Conservation (phyloP, 2,797 vertebrate genomes). For the Melanotaenia boesemani region DNA sequence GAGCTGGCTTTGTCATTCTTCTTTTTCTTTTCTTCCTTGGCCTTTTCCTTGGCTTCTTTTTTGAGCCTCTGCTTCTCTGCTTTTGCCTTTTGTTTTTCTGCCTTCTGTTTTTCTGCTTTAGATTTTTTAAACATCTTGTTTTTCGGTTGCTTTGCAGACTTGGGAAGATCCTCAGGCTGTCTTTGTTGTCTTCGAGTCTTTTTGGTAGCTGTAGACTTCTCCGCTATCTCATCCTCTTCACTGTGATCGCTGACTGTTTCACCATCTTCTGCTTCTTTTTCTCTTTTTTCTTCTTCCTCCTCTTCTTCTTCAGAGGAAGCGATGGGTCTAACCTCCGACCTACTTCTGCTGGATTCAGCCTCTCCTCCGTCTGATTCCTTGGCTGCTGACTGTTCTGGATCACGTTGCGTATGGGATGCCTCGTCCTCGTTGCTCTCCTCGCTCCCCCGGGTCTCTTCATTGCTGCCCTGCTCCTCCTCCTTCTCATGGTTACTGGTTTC, state of each 20-base stretch:
- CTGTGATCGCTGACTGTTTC: conserved; percentile 29
- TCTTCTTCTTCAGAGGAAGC: conserved; percentile 26
- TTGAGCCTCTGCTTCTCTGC: conserved; percentile 49
- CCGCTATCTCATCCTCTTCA: conserved; percentile 44
- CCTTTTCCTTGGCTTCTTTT: too few relatives aligned
- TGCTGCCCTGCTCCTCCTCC: conserved; percentile 62
- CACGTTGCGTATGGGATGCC: conserved; percentile 44
- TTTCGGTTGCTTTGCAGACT: conserved; percentile 19
- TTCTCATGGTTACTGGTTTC: conserved; percentile 55
- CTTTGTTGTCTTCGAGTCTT: conserved; percentile 20
- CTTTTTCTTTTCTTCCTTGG: conserved; percentile 63
- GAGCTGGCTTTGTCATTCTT: conserved; percentile 46
- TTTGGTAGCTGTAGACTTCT: conserved; percentile 3
- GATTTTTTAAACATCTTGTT: conserved; percentile 72
- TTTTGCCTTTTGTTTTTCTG: conserved; percentile 67
- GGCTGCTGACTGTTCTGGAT: conserved; percentile 36
- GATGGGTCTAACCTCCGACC: conserved; percentile 42
- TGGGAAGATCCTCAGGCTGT: neutral
- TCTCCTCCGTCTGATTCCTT: conserved; percentile 45
- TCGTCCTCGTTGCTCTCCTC: conserved; percentile 59
- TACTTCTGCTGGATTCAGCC: conserved; percentile 30
- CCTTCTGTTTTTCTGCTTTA: conserved; percentile 66
- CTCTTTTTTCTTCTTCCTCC: conserved; percentile 47
- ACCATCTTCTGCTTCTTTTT: conserved; percentile 32
- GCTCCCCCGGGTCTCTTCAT: conserved; percentile 58